Percentiles rank a stretch among this genome's conserved stretches.
These are phyloP conservation scores for Barbus barbus DNA, from an alignment of 2,113 vertebrate species.

Conservation along the genomic window DNA sequence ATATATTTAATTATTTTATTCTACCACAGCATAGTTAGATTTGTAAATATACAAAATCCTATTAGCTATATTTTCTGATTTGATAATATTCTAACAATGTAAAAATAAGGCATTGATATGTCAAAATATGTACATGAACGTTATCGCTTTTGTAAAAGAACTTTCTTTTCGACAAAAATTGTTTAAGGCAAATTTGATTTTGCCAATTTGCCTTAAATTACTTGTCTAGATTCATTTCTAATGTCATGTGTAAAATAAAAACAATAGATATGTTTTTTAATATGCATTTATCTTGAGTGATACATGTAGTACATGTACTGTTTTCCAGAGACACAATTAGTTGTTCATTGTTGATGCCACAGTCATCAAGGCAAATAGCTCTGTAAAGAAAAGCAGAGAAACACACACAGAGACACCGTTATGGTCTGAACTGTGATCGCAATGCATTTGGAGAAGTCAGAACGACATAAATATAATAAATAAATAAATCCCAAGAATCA, in stretches of 20 bases:
- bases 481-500: neutral
- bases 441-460: neutral
- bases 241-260: neutral
- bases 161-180: neutral
- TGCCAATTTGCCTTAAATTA: neutral
- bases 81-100: neutral
- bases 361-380: constrained; percentile 29
- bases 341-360: neutral
- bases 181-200: neutral
- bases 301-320: neutral
- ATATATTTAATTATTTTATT: no score
- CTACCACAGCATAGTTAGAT: no score
- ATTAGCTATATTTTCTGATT: neutral
- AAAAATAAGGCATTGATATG: neutral
- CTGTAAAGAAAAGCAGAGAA: constrained; percentile 21
- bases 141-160: neutral
- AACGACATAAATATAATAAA: neutral
- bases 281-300: neutral
- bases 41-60: neutral
- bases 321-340: neutral
- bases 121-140: neutral
- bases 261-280: neutral
- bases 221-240: neutral
- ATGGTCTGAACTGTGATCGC: neutral
- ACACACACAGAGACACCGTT: constrained; percentile 13